Evolutionary conservation across 53 echinoderm and acorn worm species (phyloP).

Genomic region (Henricia sp.): DNA sequence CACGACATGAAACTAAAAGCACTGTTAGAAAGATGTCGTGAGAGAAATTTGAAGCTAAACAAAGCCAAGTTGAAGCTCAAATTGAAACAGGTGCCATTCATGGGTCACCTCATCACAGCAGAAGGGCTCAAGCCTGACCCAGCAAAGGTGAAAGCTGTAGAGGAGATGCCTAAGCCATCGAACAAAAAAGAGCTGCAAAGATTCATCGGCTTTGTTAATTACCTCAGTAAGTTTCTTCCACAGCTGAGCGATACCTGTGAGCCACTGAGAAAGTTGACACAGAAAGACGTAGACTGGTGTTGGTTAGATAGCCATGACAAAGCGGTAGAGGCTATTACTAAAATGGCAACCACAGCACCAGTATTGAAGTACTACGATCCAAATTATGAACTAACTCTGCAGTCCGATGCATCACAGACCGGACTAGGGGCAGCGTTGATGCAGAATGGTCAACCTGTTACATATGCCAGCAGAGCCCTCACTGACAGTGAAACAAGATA

Average conservation of each 20-base stretch:
- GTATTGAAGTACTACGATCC: conserved; percentile 36
- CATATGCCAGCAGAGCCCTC: conserved; percentile 66
- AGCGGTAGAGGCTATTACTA: background rate
- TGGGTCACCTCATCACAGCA: conserved; percentile 18
- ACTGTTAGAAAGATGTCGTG: no score
- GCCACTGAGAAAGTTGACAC: conserved; percentile 32
- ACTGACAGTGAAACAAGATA: conserved; percentile 68
- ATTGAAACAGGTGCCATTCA: no score
- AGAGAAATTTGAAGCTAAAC: no score
- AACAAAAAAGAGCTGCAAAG: conserved; percentile 60
- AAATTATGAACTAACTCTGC: conserved; percentile 46
- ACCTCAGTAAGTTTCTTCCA: conserved; percentile 18
- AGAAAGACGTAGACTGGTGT: conserved; percentile 51
- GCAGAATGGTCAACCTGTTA: conserved; percentile 35
- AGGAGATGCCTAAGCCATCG: conserved; percentile 63
- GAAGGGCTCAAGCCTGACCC: conserved; percentile 55
- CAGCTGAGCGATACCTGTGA: conserved; percentile 16
- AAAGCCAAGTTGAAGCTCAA: no score
- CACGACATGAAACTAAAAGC: no score
- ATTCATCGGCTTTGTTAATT: conserved; percentile 61
- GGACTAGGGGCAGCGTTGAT: conserved; percentile 70
- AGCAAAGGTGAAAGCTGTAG: conserved; percentile 22
- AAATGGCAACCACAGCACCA: conserved; percentile 10
- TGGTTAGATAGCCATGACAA: conserved; percentile 13
- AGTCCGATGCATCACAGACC: conserved; percentile 67